Evolutionary conservation across 2,797 vertebrate genomes (phyloP).

Genomic region (Pseudocheirus occidentalis): DNA sequence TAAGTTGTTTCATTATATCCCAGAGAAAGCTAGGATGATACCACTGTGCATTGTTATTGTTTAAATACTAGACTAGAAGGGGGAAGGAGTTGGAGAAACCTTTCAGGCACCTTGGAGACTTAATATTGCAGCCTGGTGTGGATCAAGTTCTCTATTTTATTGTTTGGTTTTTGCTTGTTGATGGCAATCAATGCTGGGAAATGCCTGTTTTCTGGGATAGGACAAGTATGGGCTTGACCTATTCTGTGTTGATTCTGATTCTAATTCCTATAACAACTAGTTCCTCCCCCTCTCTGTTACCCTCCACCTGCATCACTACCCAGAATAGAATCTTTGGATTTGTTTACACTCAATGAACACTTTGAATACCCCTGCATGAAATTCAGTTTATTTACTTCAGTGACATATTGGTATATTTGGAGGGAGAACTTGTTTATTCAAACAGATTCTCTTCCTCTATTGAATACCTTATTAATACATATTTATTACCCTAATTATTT

Average conservation of each 20-base stretch:
- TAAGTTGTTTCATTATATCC: slow-evolving; percentile 37
- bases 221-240: neutral
- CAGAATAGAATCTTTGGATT: neutral
- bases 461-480: neutral
- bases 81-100: neutral
- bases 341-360: neutral
- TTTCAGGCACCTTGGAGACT: neutral
- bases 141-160: neutral
- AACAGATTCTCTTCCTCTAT: neutral
- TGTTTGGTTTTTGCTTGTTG: neutral
- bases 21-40: neutral
- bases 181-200: neutral
- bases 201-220: neutral
- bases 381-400: neutral
- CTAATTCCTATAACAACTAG: neutral
- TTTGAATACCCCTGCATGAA: neutral
- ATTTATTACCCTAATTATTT: neutral
- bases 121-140: neutral
- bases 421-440: neutral
- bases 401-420: neutral
- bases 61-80: neutral
- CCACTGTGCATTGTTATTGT: neutral
- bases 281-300: neutral
- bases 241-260: neutral
- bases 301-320: neutral